These are phyloP conservation scores for Polyodon spathula DNA, from an alignment of 2,113 vertebrate species.

Conservation along the genomic window DNA sequence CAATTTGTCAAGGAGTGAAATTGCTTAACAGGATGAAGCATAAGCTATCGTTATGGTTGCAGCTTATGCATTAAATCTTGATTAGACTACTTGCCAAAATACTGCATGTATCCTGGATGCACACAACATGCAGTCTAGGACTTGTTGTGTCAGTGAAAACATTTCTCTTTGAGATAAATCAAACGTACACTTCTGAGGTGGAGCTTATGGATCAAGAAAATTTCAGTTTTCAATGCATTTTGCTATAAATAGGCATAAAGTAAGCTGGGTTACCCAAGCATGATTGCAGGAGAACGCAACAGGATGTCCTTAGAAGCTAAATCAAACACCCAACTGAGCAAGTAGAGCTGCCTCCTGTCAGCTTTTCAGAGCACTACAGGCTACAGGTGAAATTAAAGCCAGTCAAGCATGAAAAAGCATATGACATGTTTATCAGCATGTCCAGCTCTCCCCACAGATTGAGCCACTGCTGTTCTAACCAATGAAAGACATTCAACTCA, in stretches of 20 bases:
- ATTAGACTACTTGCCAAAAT: slow-evolving; percentile 25
- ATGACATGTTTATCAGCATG: slow-evolving; percentile 11
- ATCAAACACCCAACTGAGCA: slow-evolving; percentile 1
- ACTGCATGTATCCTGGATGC: slow-evolving; percentile 11
- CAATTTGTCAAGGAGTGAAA: slow-evolving; percentile 16
- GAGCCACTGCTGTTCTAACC: neutral
- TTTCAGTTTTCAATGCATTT: no score
- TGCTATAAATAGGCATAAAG: no score
- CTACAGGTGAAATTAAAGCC: slow-evolving; percentile 1
- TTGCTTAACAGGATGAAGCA: slow-evolving; percentile 18
- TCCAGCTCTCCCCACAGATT: neutral
- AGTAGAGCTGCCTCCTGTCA: neutral
- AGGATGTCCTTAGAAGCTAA: neutral
- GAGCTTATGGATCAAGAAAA: no score
- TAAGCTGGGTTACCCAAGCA: neutral
- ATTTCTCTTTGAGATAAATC: no score
- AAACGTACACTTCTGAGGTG: no score
- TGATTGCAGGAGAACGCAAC: neutral
- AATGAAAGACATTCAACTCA: slow-evolving; percentile 5
- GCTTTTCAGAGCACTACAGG: neutral
- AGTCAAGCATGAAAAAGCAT: slow-evolving; percentile 6
- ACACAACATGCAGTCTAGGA: slow-evolving; percentile 1
- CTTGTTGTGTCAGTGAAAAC: no score
- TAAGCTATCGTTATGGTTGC: slow-evolving; percentile 15
- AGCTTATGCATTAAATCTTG: slow-evolving; percentile 22